Evolutionary conservation across 2,888 invertebrate species (phyloP), one percentile per base, ranked within the genome.

Genomic region (Margaritifera margaritifera): DNA sequence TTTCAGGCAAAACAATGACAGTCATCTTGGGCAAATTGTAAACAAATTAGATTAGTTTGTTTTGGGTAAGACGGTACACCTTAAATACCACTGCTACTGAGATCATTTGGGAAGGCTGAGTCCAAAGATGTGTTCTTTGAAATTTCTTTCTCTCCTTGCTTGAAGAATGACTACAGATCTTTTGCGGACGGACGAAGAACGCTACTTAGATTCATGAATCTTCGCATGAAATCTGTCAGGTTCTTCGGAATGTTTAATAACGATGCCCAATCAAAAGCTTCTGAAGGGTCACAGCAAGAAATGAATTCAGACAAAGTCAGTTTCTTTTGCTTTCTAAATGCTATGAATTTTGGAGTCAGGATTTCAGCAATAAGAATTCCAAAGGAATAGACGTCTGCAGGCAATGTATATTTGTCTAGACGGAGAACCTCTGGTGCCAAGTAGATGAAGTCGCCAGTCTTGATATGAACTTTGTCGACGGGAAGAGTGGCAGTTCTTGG

Each of bases 371-470:
- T 42, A 6, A 81, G 60, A 20, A 81, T 67, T 66, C 80, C 77
- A 52, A 72, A 76, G 51, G 80, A 71, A 68, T 87, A 88, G 24
- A 86, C 77, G 75, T 88, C 88, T 22, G 85, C 84, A 5, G 70
- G 74, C 5, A 78, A 54, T 20, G 74, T 77, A 68, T 88, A 88
- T 4, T 63, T 42, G 19, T 80, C 80, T 6, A 85, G 86, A 0
- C 74, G 72, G 8, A 88, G 78, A 3, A 88, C 87, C 64, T 82
- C 85, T 51, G 87, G 87, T 20, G 86, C 77, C 52, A 88, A 75
- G 60, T 85, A 86, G 6, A 83, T 81, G 65, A 82, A 84, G 60
- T 80, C 74, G 8, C 79, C 78, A 19, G 82, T 78, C 11, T 73
- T 62, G 8, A 71, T 65, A 1, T 59, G 57, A 50, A 80, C 72